These are phyloP conservation scores for Blera fallax DNA, from an alignment of 2,888 invertebrate species.

Conservation along the genomic window DNA sequence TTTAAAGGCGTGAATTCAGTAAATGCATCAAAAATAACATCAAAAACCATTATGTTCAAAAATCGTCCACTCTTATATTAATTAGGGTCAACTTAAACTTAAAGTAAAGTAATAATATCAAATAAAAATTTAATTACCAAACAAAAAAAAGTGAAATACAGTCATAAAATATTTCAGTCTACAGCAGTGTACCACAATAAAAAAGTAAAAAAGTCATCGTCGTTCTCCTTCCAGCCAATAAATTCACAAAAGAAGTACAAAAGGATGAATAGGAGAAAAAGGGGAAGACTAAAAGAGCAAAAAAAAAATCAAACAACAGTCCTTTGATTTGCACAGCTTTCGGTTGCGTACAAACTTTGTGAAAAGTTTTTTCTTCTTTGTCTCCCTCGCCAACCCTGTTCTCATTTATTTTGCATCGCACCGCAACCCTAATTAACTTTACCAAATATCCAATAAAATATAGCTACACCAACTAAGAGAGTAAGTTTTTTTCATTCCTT, in stretches of 20 bases:
- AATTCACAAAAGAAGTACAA: background rate
- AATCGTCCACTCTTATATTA: too few species aligned
- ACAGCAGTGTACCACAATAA: background rate
- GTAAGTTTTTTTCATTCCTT: background rate
- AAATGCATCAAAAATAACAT: too few species aligned
- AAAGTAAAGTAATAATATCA: too few species aligned
- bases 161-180: background rate
- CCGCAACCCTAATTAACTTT: conserved; percentile 52
- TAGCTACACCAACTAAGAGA: conserved; percentile 17
- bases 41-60: too few species aligned
- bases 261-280: background rate
- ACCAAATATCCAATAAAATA: conserved; percentile 42
- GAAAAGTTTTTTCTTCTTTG: conserved; percentile 24
- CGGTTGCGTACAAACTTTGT: conserved; percentile 20
- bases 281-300: background rate
- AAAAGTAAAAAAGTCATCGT: background rate
- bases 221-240: background rate
- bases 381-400: background rate
- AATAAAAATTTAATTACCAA: too few species aligned
- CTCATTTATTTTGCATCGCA: conserved; percentile 44
- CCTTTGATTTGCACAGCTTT: conserved; percentile 36
- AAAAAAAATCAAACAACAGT: conserved; percentile 9
- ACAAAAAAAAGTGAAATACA: too few species aligned
- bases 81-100: too few species aligned
- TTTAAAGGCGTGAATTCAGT: too few species aligned